Evolutionary conservation across 2,113 vertebrate genomes (phyloP).

Genomic region (Tichodroma muraria): DNA sequence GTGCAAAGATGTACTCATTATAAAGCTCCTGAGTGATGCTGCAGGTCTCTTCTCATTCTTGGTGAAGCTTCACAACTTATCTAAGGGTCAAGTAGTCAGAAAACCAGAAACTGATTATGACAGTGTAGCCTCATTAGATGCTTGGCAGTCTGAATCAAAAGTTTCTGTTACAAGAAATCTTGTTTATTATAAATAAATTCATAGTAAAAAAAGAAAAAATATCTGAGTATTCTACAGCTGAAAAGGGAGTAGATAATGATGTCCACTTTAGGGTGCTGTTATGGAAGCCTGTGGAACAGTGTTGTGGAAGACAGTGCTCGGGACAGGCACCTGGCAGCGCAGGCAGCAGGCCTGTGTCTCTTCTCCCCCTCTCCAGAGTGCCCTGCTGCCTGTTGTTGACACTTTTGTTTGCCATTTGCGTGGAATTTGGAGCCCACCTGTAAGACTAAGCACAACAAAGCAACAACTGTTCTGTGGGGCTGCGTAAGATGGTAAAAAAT

Average conservation of each 20-base stretch:
- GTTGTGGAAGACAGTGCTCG: fast-evolving
- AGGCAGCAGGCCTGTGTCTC: neutral
- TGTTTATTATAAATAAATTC: neutral
- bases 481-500: neutral
- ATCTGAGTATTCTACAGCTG: neutral
- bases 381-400: neutral
- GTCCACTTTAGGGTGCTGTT: neutral
- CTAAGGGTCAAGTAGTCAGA: neutral
- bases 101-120: neutral
- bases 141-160: neutral
- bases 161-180: neutral
- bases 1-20: neutral
- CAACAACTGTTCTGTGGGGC: neutral
- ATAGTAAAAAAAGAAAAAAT: no score
- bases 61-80: neutral
- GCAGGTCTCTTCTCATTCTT: neutral
- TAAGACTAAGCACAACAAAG: neutral
- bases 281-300: neutral
- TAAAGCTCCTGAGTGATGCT: neutral
- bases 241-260: neutral
- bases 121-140: neutral
- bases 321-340: neutral
- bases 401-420: neutral
- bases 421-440: neutral
- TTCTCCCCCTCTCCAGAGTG: neutral